Base-by-base conservation (phyloP, 1,140 invertebrate genomes). In the Temnothorax curvispinosus region DNA sequence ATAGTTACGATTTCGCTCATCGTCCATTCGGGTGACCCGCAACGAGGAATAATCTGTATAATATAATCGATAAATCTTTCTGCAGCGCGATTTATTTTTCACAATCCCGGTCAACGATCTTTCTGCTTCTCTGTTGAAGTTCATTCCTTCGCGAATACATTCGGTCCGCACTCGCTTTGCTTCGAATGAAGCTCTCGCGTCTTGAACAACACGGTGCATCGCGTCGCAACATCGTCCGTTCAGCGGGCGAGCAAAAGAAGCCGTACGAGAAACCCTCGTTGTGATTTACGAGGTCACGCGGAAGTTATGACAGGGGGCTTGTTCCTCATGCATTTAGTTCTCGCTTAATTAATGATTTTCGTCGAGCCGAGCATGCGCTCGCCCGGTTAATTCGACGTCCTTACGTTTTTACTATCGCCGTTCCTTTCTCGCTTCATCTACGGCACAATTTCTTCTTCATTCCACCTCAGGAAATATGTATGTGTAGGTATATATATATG, bases 271-370 rank as follows among this genome's bases (percentile, higher is more conserved):
- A 81, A 52, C 13, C 13, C 18, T 71, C 21, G 21, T 9, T 69
- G 56, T 18, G 44, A 60, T 75, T 58, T 41, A 69, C 44, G 27
- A 69, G 86, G 21, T 69, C 35, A 54, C 15, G 2, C 15, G 44
- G 9, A 80, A 86, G 54, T 80, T 86, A 62, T 77, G 60, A 77
- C 18, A 41, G 13, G 35, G 3, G 15, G 44, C 64, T 52, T 47
- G n/a, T 38, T 27, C n/a, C 32, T 38, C 47, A 54, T 81, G 71
- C 76, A 75, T 84, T 87, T 82, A 87, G n/a, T 38, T 54, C 3
- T 27, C 60, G 18, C 32, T 69, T 89, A 86, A 89, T 89, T 86
- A 89, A 89, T 72, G 60, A 78, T 84, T 84, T 58, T 60, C 41
- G 18, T 58, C 41, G n/a, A 67, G 44, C 38, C 6, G 67, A 60